Conservation (phyloP, 1,140 invertebrate species). For the Protaetia brevitarsis region DNA sequence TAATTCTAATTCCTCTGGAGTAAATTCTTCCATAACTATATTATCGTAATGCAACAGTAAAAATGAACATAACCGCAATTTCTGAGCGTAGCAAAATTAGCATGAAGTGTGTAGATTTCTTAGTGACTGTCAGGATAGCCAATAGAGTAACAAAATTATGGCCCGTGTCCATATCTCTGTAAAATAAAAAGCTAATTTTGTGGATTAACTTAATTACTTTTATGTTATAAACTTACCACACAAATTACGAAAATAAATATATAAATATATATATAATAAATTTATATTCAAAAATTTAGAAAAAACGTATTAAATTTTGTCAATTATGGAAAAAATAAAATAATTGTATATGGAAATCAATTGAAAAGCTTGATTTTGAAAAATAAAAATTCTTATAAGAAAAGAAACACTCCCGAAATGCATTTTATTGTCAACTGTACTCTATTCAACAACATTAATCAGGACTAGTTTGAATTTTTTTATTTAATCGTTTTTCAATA, state of each 20-base stretch:
- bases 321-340: too few relatives aligned
- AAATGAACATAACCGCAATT: not conserved
- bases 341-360: not conserved
- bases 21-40: not conserved
- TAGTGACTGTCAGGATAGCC: too few relatives aligned
- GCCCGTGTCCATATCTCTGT: too few relatives aligned
- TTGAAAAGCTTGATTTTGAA: not conserved
- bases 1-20: conserved; percentile 53
- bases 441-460: conserved; percentile 46
- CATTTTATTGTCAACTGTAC: conserved; percentile 47
- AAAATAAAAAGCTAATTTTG: too few relatives aligned
- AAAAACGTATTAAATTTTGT: too few relatives aligned
- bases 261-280: not conserved
- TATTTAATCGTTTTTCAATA: conserved; percentile 48
- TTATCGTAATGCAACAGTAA: not conserved
- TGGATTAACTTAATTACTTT: too few relatives aligned
- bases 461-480: conserved; percentile 47
- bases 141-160: too few relatives aligned
- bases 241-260: too few relatives aligned
- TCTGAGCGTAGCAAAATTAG: too few relatives aligned
- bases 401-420: conserved; percentile 43
- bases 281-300: not conserved
- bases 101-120: too few relatives aligned
- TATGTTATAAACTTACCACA: too few relatives aligned
- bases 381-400: not conserved